These are phyloP conservation scores for Andrena camellia DNA, from an alignment of 2,888 invertebrate genomes.

Conservation along the genomic window DNA sequence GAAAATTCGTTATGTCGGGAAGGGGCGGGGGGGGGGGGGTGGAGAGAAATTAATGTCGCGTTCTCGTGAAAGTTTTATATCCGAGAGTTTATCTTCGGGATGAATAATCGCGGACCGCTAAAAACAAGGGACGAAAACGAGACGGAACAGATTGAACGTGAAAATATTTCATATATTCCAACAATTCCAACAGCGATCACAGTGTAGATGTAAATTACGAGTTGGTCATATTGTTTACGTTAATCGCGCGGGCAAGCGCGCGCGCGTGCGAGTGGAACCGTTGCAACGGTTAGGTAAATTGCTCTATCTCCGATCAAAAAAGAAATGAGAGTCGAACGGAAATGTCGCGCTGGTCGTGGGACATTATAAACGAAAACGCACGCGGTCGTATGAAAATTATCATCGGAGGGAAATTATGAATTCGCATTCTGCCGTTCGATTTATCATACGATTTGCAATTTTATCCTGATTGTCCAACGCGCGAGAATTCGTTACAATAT, in stretches of 20 bases:
- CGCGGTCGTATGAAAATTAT: background rate
- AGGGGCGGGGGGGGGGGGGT: background rate
- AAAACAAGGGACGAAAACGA: constrained; percentile 24
- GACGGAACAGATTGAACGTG: background rate
- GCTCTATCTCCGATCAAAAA: background rate
- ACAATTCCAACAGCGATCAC: constrained; percentile 10
- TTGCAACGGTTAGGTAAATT: background rate
- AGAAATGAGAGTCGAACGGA: background rate
- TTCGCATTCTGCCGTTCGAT: background rate
- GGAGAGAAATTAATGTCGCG: constrained; percentile 17
- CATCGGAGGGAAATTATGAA: background rate
- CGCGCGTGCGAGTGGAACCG: background rate
- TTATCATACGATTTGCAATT: background rate
- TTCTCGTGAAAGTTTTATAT: constrained; percentile 11
- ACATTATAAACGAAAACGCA: constrained; percentile 8
- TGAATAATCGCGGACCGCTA: constrained; percentile 37
- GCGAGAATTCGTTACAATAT: background rate
- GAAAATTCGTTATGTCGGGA: background rate
- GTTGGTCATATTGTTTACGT: constrained; percentile 41
- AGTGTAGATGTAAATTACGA: constrained; percentile 37
- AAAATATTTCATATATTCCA: constrained; percentile 34
- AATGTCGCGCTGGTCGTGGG: background rate
- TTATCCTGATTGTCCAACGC: too few species aligned
- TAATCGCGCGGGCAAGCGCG: constrained; percentile 19
- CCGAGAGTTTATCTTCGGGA: constrained; percentile 14